phyloP scores from a whole-genome alignment of 2,113 vertebrate species.

The Apaloderma vittatum region DNA sequence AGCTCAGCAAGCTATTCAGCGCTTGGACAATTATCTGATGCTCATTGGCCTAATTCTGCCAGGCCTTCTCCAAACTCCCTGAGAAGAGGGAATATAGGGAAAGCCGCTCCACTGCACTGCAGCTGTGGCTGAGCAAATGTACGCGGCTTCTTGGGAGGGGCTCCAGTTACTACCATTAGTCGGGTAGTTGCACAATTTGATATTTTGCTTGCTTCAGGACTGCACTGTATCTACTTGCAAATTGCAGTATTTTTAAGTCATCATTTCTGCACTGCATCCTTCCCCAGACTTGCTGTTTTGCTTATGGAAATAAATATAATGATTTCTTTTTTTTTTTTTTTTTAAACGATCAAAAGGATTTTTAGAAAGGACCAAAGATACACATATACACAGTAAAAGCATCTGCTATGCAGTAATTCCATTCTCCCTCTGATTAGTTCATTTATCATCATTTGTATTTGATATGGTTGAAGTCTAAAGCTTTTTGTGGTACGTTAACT shows the following conservation, averaged over 20 bases:
- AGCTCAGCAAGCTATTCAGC: not conserved
- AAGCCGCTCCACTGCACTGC: not conserved
- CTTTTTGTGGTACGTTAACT: not conserved
- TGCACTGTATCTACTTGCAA: not conserved
- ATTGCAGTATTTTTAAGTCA: not conserved
- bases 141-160: not conserved
- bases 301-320: not conserved
- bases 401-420: not conserved
- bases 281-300: not conserved
- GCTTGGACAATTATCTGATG: constrained; percentile 44
- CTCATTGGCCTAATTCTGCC: constrained; percentile 61
- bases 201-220: not conserved
- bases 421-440: not conserved
- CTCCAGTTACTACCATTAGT: not conserved
- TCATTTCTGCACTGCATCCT: not conserved
- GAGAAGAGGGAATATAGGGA: not conserved
- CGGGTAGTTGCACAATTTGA: not conserved
- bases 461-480: not conserved
- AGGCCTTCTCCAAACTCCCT: not conserved
- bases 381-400: not conserved
- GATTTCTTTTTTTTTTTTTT: no score
- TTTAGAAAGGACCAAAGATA: not conserved
- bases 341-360: no score
- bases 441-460: not conserved
- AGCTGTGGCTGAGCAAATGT: not conserved